A percentile compares a stretch with the other conserved stretches of the same genome.
Evolutionary conservation across 2,888 invertebrate species (phyloP).

Genomic region (Drosophila sordidula): DNA sequence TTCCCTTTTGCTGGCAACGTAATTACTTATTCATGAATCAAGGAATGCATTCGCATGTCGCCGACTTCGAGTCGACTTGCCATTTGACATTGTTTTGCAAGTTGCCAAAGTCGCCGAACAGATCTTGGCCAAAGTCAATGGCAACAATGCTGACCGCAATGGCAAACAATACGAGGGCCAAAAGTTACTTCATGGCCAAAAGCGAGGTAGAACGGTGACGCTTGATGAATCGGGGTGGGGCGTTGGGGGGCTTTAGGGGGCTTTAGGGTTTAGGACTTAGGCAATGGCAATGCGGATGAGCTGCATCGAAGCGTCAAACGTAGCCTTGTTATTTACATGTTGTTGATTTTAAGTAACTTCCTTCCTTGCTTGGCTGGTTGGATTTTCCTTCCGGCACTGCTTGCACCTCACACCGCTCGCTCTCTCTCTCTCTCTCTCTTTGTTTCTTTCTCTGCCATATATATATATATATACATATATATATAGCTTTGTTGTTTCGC

Average conservation of each 20-base stretch:
- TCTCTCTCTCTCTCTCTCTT: background rate
- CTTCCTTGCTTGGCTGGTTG: conserved; percentile 48
- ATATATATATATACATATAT: no score
- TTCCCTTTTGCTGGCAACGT: conserved; percentile 12
- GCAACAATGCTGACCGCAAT: conserved; percentile 38
- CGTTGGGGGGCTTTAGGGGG: no score
- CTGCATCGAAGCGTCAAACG: conserved; percentile 53
- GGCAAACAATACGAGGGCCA: conserved; percentile 23
- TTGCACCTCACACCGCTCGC: no score
- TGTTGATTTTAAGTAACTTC: conserved; percentile 71
- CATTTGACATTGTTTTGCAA: conserved; percentile 12
- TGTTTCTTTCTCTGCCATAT: no score
- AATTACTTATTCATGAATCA: conserved; percentile 31
- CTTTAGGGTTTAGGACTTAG: background rate
- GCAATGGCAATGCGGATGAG: conserved; percentile 20
- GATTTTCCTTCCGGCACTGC: conserved; percentile 29
- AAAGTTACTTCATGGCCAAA: background rate
- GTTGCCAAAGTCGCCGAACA: conserved; percentile 8
- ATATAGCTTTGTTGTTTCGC: conserved; percentile 7
- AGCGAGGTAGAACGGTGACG: background rate
- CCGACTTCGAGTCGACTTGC: background rate
- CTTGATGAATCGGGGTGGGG: background rate
- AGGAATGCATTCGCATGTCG: conserved; percentile 14
- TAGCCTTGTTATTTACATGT: conserved; percentile 62
- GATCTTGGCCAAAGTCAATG: conserved; percentile 45